Evolutionary conservation across 2,888 invertebrate species (phyloP).

Genomic region (Bibio marci): DNA sequence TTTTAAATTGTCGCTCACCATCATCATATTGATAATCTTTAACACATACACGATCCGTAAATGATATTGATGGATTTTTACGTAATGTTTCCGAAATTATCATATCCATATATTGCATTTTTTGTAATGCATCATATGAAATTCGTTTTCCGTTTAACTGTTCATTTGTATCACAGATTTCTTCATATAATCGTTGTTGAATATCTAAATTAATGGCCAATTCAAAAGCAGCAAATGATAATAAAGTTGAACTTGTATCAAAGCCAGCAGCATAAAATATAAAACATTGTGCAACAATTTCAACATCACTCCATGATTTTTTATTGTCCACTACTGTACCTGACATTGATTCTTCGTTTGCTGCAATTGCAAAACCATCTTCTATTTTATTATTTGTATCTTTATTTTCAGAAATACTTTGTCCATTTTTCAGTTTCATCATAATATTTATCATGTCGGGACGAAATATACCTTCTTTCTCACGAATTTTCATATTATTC

Average conservation of each 20-base stretch:
- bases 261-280: slow-evolving; percentile 36
- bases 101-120: slow-evolving; percentile 43
- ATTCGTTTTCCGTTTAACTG: slow-evolving; percentile 26
- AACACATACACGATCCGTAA: slow-evolving; percentile 31
- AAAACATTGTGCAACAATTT: slow-evolving; percentile 32
- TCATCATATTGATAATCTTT: slow-evolving; percentile 30
- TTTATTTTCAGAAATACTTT: background rate
- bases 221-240: slow-evolving; percentile 26
- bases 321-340: slow-evolving; percentile 11
- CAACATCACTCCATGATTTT: slow-evolving; percentile 20
- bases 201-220: slow-evolving; percentile 25
- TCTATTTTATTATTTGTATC: background rate
- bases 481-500: background rate
- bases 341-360: slow-evolving; percentile 22
- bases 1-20: slow-evolving; percentile 15
- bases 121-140: slow-evolving; percentile 33
- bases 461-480: slow-evolving; percentile 2
- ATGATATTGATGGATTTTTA: slow-evolving; percentile 30
- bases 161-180: slow-evolving; percentile 30
- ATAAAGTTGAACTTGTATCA: slow-evolving; percentile 30
- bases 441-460: slow-evolving; percentile 29
- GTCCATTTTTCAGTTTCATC: slow-evolving; percentile 31
- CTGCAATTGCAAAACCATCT: slow-evolving; percentile 22
- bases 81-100: slow-evolving; percentile 36
- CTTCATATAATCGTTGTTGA: slow-evolving; percentile 26